Conservation (phyloP, 2,113 vertebrate species). For the Dolichotis patagonum region DNA sequence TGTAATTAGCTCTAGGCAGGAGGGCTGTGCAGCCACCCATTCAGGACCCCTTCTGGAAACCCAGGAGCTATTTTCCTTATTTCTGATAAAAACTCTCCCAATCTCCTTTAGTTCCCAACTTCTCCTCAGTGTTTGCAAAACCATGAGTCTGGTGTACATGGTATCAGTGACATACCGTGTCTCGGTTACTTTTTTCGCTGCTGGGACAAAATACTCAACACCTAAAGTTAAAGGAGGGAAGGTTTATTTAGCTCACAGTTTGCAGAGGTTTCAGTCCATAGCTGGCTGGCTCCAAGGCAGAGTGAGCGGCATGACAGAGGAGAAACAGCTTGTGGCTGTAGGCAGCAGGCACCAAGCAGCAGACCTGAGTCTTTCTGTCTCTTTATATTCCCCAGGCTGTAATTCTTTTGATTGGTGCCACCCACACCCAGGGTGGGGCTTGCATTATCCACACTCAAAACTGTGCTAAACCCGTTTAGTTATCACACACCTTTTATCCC, state of each 20-base stretch:
- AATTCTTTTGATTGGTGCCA: not conserved
- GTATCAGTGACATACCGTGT: not conserved
- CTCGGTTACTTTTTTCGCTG: not conserved
- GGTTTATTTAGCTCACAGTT: not conserved
- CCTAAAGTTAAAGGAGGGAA: not conserved
- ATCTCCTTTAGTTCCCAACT: not conserved
- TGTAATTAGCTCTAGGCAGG: not conserved
- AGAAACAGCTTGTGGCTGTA: not conserved
- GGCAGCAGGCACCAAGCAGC: not conserved
- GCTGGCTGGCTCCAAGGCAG: not conserved
- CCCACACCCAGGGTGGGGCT: not conserved
- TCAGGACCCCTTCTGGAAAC: not conserved
- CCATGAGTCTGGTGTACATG: not conserved
- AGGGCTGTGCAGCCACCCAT: not conserved
- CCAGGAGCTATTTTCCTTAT: not conserved
- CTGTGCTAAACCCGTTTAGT: not conserved
- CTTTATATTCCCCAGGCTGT: not conserved
- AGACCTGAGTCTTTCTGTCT: not conserved
- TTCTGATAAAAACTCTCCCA: not conserved
- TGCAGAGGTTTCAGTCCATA: not conserved
- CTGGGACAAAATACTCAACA: not conserved
- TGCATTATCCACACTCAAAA: not conserved
- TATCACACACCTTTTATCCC: not conserved
- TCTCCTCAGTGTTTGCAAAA: not conserved
- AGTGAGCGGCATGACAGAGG: not conserved